Evolutionary conservation across 2,888 invertebrate genomes (phyloP), one percentile per base, ranked within the genome.

Genomic region (Cerceris rybyensis): DNA sequence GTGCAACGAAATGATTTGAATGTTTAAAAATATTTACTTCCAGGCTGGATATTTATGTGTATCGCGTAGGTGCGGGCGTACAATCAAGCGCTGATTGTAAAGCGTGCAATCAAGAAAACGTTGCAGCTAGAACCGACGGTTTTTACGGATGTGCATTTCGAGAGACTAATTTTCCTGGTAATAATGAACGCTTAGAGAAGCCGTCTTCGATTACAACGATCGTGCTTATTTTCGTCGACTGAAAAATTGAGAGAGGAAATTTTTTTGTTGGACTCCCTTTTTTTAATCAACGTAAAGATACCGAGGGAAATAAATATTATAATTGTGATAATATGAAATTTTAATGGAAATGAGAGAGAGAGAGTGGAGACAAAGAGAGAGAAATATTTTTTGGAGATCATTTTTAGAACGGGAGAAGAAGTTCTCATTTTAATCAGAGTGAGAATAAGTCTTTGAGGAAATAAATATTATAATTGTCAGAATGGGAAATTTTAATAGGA

Each of bases 1-100:
- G 28, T 28, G 28, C 28, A 28, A 4, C 28, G 28, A 28, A 28
- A 28, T 28, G 28, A 28, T 28, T 28, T 28, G 28, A 28, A 28
- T 4, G 28, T 28, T 28, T 28, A 28, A 28, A 28, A 28, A 17
- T 57, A 7, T n/a, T 7, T 57, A 16, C 54, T n/a, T n/a, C 50
- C 7, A 50, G 6, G n/a, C 50, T 50, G 13, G 50, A 50, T 50
- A n/a, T 50, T 50, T 6, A 13, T 50, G 2, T 46, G 11, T 46
- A 11, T 46, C 59, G 43, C 28, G 60, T 13, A 59, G 58, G 14
- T 11, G 58, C 16, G 46, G 16, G 13, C 43, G 46, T 61, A 61
- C 60, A 61, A 61, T 61, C 60, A 8, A 14, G 14, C 17, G 49
- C 13, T 61, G 60, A 61, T 61, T 61, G 60, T 43, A 28, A 61